Base-by-base conservation (phyloP, 2,113 vertebrate genomes). In the Rhea americana region DNA sequence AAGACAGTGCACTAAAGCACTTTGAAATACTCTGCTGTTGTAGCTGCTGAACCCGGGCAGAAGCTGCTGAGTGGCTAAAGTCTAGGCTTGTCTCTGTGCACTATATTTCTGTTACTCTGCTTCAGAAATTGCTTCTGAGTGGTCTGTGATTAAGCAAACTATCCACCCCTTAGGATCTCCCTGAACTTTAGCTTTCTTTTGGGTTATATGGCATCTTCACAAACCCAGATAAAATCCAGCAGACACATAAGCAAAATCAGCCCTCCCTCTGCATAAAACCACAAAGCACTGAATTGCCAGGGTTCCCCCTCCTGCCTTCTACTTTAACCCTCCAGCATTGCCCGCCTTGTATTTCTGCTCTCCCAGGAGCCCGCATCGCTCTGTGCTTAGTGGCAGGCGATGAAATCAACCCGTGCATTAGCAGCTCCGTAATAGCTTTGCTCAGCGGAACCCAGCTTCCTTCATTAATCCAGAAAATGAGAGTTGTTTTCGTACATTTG, bases 391-490 rank as follows among this genome's bases (percentile, higher is more conserved):
- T 77, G 83, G 94, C 95, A 96, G 93, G 94, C 58, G 13, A 66
- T 63, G 95, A 95, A 95, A 96, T 93, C 95, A 86, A 93, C 51
- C 87, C 5, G 16, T 74, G 91, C 95, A 93, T 96, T 96, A 97
- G 93, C 89, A 83, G 83, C 87, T 70, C 93, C 68, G 10, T 96
- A 97, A 97, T 93, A 94, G 95, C 94, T 70, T 84, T 79, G 87
- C 90, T 92, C 83, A 74, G 94, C 93, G 96, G 94, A 95, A 92
- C 96, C 81, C 94, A 80, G 80, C 93, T 96, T 94, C 93, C 95
- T 94, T 97, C 96, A 96, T 96, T 96, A 96, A 97, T 95, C 95
- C 93, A 94, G 90, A 94, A 96, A 96, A 96, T 92, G 90, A 96
- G 93, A 93, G 78, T 87, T 97, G 95, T 81, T 97, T 94, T 96